Evolutionary conservation across 2,888 invertebrate species (phyloP).

Genomic region (Spodoptera exigua): DNA sequence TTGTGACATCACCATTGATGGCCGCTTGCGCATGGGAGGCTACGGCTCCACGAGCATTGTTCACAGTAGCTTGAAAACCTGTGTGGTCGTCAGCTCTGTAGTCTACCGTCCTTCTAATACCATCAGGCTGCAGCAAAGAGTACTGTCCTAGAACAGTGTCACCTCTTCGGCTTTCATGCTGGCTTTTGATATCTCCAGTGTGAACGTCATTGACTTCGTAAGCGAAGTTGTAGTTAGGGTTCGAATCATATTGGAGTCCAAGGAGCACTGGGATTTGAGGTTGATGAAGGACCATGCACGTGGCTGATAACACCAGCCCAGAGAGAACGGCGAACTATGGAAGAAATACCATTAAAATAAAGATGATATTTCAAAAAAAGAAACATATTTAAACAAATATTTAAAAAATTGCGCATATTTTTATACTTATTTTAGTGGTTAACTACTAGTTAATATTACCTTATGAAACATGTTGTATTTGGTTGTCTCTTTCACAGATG

Average conservation of each 20-base stretch:
- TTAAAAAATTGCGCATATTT: too few species aligned
- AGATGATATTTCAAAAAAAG: too few species aligned
- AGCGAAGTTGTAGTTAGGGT: conserved; percentile 86
- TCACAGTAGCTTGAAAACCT: conserved; percentile 88
- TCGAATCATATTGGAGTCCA: conserved; percentile 62
- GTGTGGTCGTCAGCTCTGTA: conserved; percentile 87
- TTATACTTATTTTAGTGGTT: too few species aligned
- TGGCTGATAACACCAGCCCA: conserved; percentile 73
- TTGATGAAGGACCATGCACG: conserved; percentile 77
- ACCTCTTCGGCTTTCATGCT: conserved; percentile 85
- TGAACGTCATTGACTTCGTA: conserved; percentile 88
- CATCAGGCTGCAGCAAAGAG: conserved; percentile 88
- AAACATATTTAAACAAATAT: too few species aligned
- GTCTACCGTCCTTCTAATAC: conserved; percentile 86
- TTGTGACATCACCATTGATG: conserved; percentile 29
- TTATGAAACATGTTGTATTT: conserved; percentile 69
- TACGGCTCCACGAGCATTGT: conserved; percentile 69
- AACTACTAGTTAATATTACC: conserved; percentile 58
- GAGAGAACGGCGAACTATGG: conserved; percentile 65
- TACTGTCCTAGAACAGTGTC: conserved; percentile 88
- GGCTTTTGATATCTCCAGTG: conserved; percentile 88
- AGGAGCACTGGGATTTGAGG: conserved; percentile 60
- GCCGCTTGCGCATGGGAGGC: conserved; percentile 15
- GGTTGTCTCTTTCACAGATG: conserved; percentile 44
- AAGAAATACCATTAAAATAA: conserved; percentile 2